These are phyloP conservation scores for Ctenopoma kingsleyae DNA, from an alignment of 2,797 vertebrate genomes.

Conservation along the genomic window DNA sequence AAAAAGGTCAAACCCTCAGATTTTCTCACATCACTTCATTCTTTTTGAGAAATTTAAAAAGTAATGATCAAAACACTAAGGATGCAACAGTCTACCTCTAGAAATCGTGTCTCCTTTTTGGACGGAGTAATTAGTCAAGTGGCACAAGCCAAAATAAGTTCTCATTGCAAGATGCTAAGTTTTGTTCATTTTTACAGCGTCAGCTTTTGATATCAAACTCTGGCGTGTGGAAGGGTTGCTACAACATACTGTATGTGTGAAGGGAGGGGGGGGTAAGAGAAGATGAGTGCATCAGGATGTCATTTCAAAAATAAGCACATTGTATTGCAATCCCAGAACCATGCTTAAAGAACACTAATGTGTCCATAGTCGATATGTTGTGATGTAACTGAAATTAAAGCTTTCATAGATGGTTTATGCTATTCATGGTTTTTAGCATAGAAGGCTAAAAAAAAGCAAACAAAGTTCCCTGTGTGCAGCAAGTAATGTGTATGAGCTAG, in stretches of 20 bases:
- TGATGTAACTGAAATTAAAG: slow-evolving; percentile 81
- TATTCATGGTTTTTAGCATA: slow-evolving; percentile 63
- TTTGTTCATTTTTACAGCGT: slow-evolving; percentile 61
- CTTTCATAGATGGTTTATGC: slow-evolving; percentile 71
- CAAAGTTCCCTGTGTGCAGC: slow-evolving; percentile 59
- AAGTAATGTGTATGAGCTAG: slow-evolving; percentile 64
- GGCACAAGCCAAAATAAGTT: slow-evolving; percentile 58
- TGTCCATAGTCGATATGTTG: slow-evolving; percentile 70
- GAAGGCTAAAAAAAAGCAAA: slow-evolving; percentile 69
- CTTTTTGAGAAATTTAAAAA: slow-evolving; percentile 53
- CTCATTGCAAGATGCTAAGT: slow-evolving; percentile 67
- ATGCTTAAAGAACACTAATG: slow-evolving; percentile 77
- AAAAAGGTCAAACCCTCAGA: slow-evolving; percentile 67
- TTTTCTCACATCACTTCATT: slow-evolving; percentile 68
- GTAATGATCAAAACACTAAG: slow-evolving; percentile 63
- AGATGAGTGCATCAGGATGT: slow-evolving; percentile 72
- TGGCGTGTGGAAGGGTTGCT: slow-evolving; percentile 66
- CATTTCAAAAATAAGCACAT: slow-evolving; percentile 71
- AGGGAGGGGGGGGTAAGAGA: slow-evolving; percentile 37
- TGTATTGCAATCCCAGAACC: slow-evolving; percentile 79
- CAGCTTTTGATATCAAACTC: slow-evolving; percentile 55
- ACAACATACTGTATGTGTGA: slow-evolving; percentile 73
- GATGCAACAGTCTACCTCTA: slow-evolving; percentile 77
- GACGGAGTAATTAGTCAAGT: slow-evolving; percentile 63
- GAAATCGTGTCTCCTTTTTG: slow-evolving; percentile 63